phyloP scores from a whole-genome alignment of 2,113 vertebrate species.

The Ameiurus melas region DNA sequence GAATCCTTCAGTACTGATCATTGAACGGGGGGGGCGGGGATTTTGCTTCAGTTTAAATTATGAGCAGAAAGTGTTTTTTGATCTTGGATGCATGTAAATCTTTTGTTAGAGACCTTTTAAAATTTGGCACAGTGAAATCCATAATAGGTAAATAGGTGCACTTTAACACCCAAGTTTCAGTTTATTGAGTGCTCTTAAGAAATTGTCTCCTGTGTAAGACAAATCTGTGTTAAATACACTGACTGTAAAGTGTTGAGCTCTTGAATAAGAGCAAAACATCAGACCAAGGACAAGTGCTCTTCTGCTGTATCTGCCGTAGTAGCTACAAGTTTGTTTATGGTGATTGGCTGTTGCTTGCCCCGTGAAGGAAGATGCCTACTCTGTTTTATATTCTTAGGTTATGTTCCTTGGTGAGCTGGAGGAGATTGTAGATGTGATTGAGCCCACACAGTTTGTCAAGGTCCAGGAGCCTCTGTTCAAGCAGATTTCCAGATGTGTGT shows the following conservation, averaged over 20 bases:
- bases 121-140: too few species aligned
- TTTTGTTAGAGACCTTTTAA: too few species aligned
- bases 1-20: too few species aligned
- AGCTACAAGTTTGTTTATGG: background rate
- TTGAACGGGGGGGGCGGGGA: too few species aligned
- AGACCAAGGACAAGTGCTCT: background rate
- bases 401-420: constrained; percentile 99
- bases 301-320: background rate
- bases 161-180: too few species aligned
- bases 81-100: too few species aligned
- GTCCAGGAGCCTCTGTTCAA: constrained; percentile 99
- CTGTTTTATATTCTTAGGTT: constrained; percentile 72
- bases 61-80: too few species aligned
- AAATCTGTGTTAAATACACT: background rate
- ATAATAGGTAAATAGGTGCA: too few species aligned
- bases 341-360: background rate
- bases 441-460: constrained; percentile 97
- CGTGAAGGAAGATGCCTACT: background rate
- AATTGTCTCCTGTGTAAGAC: background rate
- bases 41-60: too few species aligned
- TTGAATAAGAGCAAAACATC: background rate
- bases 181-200: background rate
- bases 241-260: too few species aligned
- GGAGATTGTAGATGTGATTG: constrained; percentile 98
- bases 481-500: constrained; percentile 98